phyloP scores from a whole-genome alignment of 2,113 vertebrate genomes.

The Eupsittula cactorum region DNA sequence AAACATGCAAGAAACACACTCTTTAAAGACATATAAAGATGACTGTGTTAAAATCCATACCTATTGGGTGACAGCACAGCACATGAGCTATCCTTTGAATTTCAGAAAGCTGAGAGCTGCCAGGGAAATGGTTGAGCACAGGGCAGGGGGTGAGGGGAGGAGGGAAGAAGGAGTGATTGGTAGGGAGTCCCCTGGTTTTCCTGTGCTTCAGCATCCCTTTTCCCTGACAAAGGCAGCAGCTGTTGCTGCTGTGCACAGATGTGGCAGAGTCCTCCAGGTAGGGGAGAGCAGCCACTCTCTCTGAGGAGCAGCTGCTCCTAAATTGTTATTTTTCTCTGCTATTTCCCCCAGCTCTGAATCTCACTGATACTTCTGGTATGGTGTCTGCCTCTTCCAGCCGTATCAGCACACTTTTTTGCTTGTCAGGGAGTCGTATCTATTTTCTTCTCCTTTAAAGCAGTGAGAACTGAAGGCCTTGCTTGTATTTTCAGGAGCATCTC shows the following conservation, averaged over 20 bases:
- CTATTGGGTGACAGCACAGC: rapidly evolving
- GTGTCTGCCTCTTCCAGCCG: neutral
- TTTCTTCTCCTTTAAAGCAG: neutral
- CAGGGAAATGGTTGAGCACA: neutral
- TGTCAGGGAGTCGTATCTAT: neutral
- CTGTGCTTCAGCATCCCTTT: neutral
- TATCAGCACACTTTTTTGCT: neutral
- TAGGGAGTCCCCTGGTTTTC: neutral
- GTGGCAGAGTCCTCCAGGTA: slow-evolving; percentile 1
- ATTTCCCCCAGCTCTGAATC: neutral
- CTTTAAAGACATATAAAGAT: neutral
- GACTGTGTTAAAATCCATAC: neutral
- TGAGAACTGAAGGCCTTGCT: neutral
- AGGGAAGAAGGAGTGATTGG: neutral
- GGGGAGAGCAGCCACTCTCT: neutral
- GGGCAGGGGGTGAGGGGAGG: neutral
- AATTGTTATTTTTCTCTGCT: neutral
- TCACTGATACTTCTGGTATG: neutral
- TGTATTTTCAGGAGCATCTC: neutral
- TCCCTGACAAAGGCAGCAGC: neutral
- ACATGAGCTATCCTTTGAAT: neutral
- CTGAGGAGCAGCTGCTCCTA: slow-evolving; percentile 5
- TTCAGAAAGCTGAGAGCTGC: neutral
- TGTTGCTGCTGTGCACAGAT: neutral
- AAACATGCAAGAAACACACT: neutral